A percentile compares a stretch with the other conserved stretches of the same genome.
Evolutionary conservation across 2,797 vertebrate species (phyloP).

Genomic region (Uromys caudimaculatus): DNA sequence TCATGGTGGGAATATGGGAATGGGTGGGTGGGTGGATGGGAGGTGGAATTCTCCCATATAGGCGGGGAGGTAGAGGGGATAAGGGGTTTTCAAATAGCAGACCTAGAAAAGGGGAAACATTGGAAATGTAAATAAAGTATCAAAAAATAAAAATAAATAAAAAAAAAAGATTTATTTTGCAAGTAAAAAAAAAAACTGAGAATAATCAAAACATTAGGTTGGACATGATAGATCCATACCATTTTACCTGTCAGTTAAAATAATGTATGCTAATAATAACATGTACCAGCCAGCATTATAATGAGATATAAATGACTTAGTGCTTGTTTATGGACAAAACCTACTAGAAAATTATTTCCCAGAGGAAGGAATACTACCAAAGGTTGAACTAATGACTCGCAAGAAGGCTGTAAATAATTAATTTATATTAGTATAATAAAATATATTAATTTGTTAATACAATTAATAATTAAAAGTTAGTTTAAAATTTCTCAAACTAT

Average conservation of each 20-base stretch:
- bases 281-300: not conserved
- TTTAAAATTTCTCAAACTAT: not conserved
- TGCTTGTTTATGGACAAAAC: constrained; percentile 37
- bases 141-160: too few relatives aligned
- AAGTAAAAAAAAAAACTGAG: too few relatives aligned
- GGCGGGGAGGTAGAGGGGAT: too few relatives aligned
- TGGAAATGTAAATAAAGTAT: too few relatives aligned
- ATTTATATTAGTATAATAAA: not conserved
- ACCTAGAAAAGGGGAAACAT: too few relatives aligned
- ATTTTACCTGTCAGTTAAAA: not conserved
- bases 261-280: not conserved
- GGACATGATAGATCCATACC: not conserved
- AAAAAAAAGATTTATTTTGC: too few relatives aligned
- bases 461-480: not conserved
- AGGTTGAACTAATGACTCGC: not conserved
- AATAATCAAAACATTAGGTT: not conserved
- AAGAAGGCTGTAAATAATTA: not conserved
- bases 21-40: too few relatives aligned
- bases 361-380: not conserved
- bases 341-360: not conserved
- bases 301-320: not conserved
- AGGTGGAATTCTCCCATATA: too few relatives aligned
- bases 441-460: too few relatives aligned
- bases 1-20: too few relatives aligned
- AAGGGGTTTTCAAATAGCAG: too few relatives aligned